Evolutionary conservation across 2,888 invertebrate genomes (phyloP).

Genomic region (Pardosa pseudoannulata): DNA sequence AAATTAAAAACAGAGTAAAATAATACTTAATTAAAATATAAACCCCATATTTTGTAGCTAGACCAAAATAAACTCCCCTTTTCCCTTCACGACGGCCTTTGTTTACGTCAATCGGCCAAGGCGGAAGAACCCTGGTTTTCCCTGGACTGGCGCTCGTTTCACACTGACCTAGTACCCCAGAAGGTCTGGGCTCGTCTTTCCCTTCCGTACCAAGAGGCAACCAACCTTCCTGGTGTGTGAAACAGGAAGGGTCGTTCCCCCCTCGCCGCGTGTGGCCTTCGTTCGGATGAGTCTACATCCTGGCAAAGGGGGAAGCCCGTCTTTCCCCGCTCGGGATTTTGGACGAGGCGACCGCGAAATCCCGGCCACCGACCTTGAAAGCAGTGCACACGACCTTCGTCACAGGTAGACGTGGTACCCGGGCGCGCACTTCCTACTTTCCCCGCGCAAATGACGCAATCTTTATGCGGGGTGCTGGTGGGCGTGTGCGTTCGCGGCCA

Average conservation of each 20-base stretch:
- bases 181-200: conserved; percentile 31
- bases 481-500: conserved; percentile 20
- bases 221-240: neutral
- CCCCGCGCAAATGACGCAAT: conserved; percentile 62
- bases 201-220: neutral
- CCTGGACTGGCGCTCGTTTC: neutral
- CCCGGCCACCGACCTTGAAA: conserved; percentile 56
- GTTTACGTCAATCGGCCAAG: conserved; percentile 14
- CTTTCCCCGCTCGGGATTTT: conserved; percentile 11
- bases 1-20: no score
- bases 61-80: no score
- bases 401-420: conserved; percentile 57
- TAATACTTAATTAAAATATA: no score
- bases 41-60: no score
- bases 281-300: neutral
- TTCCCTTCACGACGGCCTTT: neutral
- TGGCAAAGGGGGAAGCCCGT: neutral
- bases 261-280: neutral
- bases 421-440: conserved; percentile 39
- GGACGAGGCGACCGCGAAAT: conserved; percentile 64
- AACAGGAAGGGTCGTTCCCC: neutral
- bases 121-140: neutral
- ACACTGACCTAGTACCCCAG: conserved; percentile 21
- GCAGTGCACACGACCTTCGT: conserved; percentile 38
- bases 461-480: conserved; percentile 37